Conservation (phyloP, 2,888 invertebrate species). For the Lydus trimaculatus region DNA sequence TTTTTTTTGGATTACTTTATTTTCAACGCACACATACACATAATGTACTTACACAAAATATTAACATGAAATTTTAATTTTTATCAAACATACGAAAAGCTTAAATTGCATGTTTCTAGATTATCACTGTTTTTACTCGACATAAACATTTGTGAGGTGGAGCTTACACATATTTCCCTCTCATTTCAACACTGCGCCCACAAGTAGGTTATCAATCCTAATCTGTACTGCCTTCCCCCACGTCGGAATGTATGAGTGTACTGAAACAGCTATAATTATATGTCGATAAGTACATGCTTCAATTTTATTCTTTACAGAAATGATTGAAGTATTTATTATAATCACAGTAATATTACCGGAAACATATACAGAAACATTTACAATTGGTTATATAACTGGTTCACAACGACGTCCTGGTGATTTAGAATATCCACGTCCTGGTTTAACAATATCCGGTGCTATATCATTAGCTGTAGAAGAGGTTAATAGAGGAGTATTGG, state of each 20-base stretch:
- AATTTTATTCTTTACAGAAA: conserved; percentile 16
- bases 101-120: too few species aligned
- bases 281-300: too few species aligned
- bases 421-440: conserved; percentile 81
- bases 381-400: conserved; percentile 85
- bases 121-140: too few species aligned
- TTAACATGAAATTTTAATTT: background rate
- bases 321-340: conserved; percentile 23
- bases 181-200: too few species aligned
- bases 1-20: background rate
- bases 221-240: too few species aligned
- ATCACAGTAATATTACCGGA: conserved; percentile 21
- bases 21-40: background rate
- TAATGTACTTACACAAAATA: background rate
- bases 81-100: too few species aligned
- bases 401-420: conserved; percentile 81
- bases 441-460: conserved; percentile 78
- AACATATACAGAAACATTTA: conserved; percentile 67
- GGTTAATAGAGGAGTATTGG: conserved; percentile 66
- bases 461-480: conserved; percentile 87
- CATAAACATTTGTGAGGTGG: too few species aligned
- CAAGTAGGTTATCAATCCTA: too few species aligned
- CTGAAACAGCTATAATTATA: too few species aligned
- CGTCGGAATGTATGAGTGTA: too few species aligned
- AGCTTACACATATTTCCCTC: background rate